Conservation (phyloP, 2,797 vertebrate genomes). For the Tokudaia tokunoshimensis region DNA sequence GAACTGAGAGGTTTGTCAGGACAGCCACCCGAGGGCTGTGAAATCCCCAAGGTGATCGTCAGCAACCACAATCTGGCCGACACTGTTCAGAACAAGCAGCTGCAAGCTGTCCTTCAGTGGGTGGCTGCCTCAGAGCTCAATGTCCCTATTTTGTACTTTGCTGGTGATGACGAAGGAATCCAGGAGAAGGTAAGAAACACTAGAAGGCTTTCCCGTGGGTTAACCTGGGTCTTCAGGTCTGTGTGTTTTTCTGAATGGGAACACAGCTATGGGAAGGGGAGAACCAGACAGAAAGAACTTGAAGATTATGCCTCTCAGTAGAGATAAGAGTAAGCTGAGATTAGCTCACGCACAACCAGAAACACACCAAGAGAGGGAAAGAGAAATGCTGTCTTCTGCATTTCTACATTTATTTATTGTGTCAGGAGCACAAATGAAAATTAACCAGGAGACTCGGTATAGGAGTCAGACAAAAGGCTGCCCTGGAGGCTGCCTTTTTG, state of each 20-base stretch:
- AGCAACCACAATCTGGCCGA: conserved; percentile 78
- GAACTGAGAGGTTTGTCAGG: conserved; percentile 67
- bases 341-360: background rate
- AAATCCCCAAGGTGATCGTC: conserved; percentile 76
- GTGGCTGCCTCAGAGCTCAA: conserved; percentile 82
- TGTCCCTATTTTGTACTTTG: conserved; percentile 79
- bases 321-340: conserved; percentile 17
- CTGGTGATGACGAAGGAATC: conserved; percentile 78
- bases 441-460: background rate
- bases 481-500: background rate
- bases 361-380: background rate
- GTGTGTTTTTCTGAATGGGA: background rate
- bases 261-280: background rate
- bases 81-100: conserved; percentile 80
- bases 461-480: conserved; percentile 1
- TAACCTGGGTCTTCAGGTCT: background rate
- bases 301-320: conserved; percentile 1
- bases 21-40: conserved; percentile 28
- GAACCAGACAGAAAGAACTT: conserved; percentile 1
- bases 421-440: background rate
- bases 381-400: background rate
- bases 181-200: conserved; percentile 83
- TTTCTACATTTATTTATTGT: background rate
- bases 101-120: conserved; percentile 83
- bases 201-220: background rate